These are phyloP conservation scores for Melanerpes formicivorus DNA, from an alignment of 2,113 vertebrate genomes.

Conservation along the genomic window DNA sequence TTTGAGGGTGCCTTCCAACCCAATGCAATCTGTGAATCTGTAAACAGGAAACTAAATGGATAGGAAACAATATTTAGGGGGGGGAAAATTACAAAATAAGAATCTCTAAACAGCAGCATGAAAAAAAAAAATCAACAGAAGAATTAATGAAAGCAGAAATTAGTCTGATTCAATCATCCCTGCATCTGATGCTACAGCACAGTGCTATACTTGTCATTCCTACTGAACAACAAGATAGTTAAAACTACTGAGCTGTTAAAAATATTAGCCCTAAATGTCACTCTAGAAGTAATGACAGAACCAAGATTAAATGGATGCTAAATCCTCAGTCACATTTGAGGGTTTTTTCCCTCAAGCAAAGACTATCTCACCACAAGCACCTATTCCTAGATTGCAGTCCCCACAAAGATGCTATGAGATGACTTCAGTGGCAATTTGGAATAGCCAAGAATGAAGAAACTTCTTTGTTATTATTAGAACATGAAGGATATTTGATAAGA, in stretches of 20 bases:
- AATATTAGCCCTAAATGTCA: neutral
- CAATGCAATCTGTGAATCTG: too few relatives aligned
- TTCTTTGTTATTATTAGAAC: slow-evolving; percentile 56
- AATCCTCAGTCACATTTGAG: neutral
- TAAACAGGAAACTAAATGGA: neutral
- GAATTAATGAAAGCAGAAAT: slow-evolving; percentile 6
- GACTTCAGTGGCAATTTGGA: neutral
- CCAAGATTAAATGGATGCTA: neutral
- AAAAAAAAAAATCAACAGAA: neutral
- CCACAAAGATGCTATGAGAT: neutral
- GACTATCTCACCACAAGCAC: neutral
- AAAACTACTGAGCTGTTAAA: slow-evolving; percentile 5
- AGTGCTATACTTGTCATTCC: neutral
- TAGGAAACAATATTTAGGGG: neutral
- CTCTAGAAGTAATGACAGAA: neutral
- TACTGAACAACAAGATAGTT: neutral
- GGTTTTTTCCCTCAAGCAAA: neutral
- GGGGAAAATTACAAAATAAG: neutral
- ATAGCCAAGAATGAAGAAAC: slow-evolving; percentile 13
- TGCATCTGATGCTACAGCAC: neutral
- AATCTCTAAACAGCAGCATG: neutral
- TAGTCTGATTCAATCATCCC: neutral
- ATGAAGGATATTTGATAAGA: slow-evolving; percentile 46
- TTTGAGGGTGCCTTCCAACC: too few relatives aligned
- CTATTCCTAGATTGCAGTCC: slow-evolving; percentile 46